Evolutionary conservation across 2,888 invertebrate species (phyloP).

Genomic region (Phengaris alcon): DNA sequence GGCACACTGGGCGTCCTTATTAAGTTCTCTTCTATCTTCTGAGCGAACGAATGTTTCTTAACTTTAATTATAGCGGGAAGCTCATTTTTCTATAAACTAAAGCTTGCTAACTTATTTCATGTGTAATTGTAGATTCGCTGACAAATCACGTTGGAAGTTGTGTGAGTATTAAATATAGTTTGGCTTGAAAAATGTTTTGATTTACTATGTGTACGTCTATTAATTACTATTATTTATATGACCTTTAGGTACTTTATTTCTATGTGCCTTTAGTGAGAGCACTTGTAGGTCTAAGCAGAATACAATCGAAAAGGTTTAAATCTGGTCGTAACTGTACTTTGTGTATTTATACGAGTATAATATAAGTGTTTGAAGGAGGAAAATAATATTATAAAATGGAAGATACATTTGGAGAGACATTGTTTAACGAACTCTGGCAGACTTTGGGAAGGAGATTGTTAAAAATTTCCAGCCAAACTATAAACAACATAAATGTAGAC

Average conservation of each 20-base stretch:
- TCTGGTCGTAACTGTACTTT: neutral
- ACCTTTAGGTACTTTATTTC: too few relatives aligned
- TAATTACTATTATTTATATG: neutral
- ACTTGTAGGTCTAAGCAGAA: too few relatives aligned
- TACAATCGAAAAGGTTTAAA: too few relatives aligned
- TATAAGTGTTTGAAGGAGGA: neutral
- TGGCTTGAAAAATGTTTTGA: slow-evolving; percentile 6
- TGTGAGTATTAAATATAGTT: neutral
- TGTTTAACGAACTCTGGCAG: neutral
- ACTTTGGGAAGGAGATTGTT: neutral
- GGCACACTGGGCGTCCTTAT: slow-evolving; percentile 37
- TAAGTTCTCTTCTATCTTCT: slow-evolving; percentile 37
- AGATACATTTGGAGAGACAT: slow-evolving; percentile 1
- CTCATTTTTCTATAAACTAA: slow-evolving; percentile 36
- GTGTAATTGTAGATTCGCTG: neutral
- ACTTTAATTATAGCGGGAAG: slow-evolving; percentile 32
- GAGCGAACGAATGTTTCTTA: slow-evolving; percentile 52
- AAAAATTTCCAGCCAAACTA: neutral
- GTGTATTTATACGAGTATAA: neutral
- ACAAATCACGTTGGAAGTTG: neutral
- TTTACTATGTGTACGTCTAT: too few relatives aligned
- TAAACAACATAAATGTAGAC: neutral
- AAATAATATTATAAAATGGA: slow-evolving; percentile 18
- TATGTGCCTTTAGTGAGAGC: too few relatives aligned
- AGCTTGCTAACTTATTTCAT: slow-evolving; percentile 27